Evolutionary conservation across 2,113 vertebrate genomes (phyloP).

Genomic region (Mesembrinibis cayennensis): DNA sequence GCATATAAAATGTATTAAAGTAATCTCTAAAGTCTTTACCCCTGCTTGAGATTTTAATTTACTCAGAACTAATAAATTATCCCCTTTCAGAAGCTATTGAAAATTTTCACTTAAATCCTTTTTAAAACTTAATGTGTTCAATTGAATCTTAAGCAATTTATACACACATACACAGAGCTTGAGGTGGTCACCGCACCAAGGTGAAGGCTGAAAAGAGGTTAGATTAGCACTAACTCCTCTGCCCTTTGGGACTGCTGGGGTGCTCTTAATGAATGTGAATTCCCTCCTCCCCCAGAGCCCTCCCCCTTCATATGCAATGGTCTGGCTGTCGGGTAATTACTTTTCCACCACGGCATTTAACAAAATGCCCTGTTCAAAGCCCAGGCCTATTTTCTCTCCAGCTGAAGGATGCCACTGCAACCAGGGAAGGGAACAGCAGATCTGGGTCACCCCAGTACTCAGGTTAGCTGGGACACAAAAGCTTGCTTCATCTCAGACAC

Average conservation of each 20-base stretch:
- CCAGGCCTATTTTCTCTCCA: constrained; percentile 79
- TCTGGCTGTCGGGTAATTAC: constrained; percentile 88
- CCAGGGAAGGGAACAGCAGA: constrained; percentile 69
- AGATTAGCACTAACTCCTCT: constrained; percentile 80
- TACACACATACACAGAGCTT: constrained; percentile 65
- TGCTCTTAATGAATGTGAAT: constrained; percentile 88
- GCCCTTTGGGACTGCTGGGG: constrained; percentile 76
- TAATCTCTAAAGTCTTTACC: constrained; percentile 81
- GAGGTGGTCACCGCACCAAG: constrained; percentile 81
- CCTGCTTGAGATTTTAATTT: constrained; percentile 84
- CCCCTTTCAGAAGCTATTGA: constrained; percentile 77
- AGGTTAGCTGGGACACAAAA: constrained; percentile 69
- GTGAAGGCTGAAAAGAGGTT: constrained; percentile 84
- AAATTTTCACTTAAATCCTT: constrained; percentile 77
- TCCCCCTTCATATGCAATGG: constrained; percentile 51
- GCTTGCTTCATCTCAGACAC: constrained; percentile 51
- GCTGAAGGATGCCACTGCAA: constrained; percentile 68
- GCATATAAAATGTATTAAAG: constrained; percentile 79
- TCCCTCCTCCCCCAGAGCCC: constrained; percentile 67
- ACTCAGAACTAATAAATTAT: constrained; percentile 81
- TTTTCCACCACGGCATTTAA: constrained; percentile 88
- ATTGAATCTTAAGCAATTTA: constrained; percentile 77
- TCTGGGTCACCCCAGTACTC: constrained; percentile 64
- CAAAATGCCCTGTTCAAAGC: constrained; percentile 84
- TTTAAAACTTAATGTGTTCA: constrained; percentile 76